These are phyloP conservation scores for Bathynomus jamesi DNA, from an alignment of 1,140 invertebrate species.

Conservation along the genomic window DNA sequence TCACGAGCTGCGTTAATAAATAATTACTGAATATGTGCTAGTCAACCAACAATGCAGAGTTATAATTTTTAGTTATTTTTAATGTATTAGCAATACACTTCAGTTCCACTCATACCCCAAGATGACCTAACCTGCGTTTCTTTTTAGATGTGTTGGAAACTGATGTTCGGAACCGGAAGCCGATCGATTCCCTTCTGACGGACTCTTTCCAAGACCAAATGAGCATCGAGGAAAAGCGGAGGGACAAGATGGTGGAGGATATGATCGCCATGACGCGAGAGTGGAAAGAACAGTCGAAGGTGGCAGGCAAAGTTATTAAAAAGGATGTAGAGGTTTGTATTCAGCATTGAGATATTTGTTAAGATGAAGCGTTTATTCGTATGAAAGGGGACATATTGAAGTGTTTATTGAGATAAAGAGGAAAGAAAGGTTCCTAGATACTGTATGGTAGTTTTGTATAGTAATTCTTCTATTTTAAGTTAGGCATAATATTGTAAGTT, in stretches of 20 bases:
- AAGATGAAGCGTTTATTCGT: background rate
- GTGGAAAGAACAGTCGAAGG: slow-evolving; percentile 78
- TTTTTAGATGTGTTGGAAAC: slow-evolving; percentile 39
- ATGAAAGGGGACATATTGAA: too few relatives aligned
- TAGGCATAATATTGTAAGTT: background rate
- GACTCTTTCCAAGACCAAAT: slow-evolving; percentile 14
- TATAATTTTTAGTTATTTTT: too few relatives aligned
- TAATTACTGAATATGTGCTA: too few relatives aligned
- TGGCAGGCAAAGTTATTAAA: slow-evolving; percentile 75
- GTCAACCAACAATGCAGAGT: too few relatives aligned
- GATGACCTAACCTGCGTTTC: slow-evolving; percentile 22
- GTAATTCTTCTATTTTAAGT: background rate
- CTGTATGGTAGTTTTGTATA: background rate
- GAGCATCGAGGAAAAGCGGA: slow-evolving; percentile 19
- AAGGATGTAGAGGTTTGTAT: slow-evolving; percentile 66
- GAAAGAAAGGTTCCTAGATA: background rate
- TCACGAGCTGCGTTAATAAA: too few relatives aligned
- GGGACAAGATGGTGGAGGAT: slow-evolving; percentile 81
- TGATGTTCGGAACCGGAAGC: slow-evolving; percentile 39
- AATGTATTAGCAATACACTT: too few relatives aligned
- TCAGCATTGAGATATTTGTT: background rate
- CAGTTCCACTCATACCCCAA: too few relatives aligned
- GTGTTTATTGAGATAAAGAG: too few relatives aligned
- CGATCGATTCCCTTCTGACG: slow-evolving; percentile 26
- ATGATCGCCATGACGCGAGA: slow-evolving; percentile 79